Evolutionary conservation across 2,888 invertebrate species (phyloP).

Genomic region (Terebella lapidaria): DNA sequence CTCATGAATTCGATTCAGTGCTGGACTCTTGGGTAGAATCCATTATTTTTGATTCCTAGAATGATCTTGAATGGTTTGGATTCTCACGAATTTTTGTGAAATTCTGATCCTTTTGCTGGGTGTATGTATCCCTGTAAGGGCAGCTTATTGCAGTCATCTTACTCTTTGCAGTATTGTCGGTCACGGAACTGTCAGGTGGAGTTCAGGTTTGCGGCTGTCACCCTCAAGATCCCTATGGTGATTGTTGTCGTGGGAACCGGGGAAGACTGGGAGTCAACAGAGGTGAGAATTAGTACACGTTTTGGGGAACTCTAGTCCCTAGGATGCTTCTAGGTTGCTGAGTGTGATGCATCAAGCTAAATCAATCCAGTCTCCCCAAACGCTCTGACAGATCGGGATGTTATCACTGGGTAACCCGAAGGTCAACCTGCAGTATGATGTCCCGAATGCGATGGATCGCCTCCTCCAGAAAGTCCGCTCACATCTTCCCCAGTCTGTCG

Average conservation of each 20-base stretch:
- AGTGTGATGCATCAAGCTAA: too few species aligned
- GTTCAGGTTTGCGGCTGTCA: conserved; percentile 22
- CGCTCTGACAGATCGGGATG: conserved; percentile 27
- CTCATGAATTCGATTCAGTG: too few species aligned
- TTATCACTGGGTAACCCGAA: conserved; percentile 24
- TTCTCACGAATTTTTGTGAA: too few species aligned
- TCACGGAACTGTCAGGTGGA: conserved; percentile 28
- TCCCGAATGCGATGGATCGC: neutral
- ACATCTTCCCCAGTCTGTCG: neutral
- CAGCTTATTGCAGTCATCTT: too few species aligned
- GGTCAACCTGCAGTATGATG: conserved; percentile 32
- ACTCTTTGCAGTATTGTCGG: conserved; percentile 23
- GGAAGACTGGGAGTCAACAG: conserved; percentile 14
- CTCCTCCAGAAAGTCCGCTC: neutral
- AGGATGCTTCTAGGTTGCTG: too few species aligned
- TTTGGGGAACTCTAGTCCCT: too few species aligned
- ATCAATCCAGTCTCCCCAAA: too few species aligned
- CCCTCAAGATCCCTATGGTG: conserved; percentile 20
- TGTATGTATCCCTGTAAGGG: too few species aligned
- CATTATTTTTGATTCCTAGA: too few species aligned
- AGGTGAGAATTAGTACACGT: conserved; percentile 14
- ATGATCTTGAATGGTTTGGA: too few species aligned
- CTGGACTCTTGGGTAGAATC: too few species aligned
- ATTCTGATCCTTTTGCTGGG: too few species aligned
- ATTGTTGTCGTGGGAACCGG: conserved; percentile 21